Evolutionary conservation across 2,888 invertebrate genomes (phyloP).

Genomic region (Tholera decimalis): DNA sequence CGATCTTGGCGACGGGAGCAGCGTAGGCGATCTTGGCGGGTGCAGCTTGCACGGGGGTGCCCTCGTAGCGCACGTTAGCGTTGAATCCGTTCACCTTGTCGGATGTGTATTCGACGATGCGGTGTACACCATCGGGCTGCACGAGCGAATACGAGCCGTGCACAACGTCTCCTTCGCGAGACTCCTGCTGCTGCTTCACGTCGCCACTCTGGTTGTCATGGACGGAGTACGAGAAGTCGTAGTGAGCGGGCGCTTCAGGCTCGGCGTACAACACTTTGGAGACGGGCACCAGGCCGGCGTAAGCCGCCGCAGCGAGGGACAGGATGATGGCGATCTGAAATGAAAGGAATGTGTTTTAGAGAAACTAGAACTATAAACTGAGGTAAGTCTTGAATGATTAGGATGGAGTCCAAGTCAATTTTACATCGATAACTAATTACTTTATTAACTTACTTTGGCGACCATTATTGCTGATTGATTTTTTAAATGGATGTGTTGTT

Average conservation of each 20-base stretch:
- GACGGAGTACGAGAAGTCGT: constrained; percentile 87
- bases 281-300: constrained; percentile 73
- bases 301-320: constrained; percentile 76
- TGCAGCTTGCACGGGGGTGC: constrained; percentile 73
- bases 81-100: constrained; percentile 87
- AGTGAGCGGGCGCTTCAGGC: constrained; percentile 82
- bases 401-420: neutral
- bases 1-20: constrained; percentile 59
- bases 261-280: constrained; percentile 81
- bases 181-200: constrained; percentile 87
- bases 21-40: constrained; percentile 62
- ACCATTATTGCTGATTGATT: constrained; percentile 73
- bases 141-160: constrained; percentile 88
- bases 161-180: constrained; percentile 84
- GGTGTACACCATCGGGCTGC: constrained; percentile 86
- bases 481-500: constrained; percentile 73
- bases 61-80: constrained; percentile 86
- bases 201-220: constrained; percentile 86
- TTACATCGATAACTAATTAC: neutral
- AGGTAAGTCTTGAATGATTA: neutral
- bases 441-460: constrained; percentile 77
- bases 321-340: constrained; percentile 79
- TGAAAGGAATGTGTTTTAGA: neutral
- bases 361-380: too few relatives aligned
- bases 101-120: constrained; percentile 87